Conservation (phyloP, 2,888 invertebrate genomes). For the Leptopilina myrica region DNA sequence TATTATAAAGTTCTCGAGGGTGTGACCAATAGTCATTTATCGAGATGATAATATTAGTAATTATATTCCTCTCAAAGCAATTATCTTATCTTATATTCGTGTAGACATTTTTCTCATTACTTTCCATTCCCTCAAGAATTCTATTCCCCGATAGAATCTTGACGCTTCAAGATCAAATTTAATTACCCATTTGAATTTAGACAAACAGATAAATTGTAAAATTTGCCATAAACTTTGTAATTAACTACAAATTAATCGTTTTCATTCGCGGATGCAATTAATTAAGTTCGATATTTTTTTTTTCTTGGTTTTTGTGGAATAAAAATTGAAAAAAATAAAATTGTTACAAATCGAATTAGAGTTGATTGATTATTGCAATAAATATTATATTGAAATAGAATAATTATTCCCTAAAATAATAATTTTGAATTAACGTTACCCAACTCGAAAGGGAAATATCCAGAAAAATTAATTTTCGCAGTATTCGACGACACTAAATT, state of each 20-base stretch:
- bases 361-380: no score
- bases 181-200: slow-evolving; percentile 4
- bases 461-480: neutral
- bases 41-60: neutral
- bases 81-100: slow-evolving; percentile 12
- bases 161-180: slow-evolving; percentile 10
- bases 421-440: neutral
- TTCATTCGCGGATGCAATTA: no score
- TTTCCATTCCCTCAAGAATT: neutral
- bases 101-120: slow-evolving; percentile 7
- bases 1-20: slow-evolving; percentile 15
- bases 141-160: slow-evolving; percentile 10
- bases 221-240: neutral
- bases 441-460: slow-evolving; percentile 1
- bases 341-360: no score
- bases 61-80: slow-evolving; percentile 27
- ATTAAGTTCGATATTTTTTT: no score
- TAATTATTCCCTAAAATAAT: neutral
- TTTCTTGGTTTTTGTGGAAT: no score
- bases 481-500: slow-evolving; percentile 4
- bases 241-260: neutral
- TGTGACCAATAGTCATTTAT: slow-evolving; percentile 27
- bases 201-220: slow-evolving; percentile 3
- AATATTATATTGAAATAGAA: no score
- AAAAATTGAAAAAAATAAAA: no score